Evolutionary conservation across 2,888 invertebrate genomes (phyloP).

Genomic region (Ptilodon capucinus): DNA sequence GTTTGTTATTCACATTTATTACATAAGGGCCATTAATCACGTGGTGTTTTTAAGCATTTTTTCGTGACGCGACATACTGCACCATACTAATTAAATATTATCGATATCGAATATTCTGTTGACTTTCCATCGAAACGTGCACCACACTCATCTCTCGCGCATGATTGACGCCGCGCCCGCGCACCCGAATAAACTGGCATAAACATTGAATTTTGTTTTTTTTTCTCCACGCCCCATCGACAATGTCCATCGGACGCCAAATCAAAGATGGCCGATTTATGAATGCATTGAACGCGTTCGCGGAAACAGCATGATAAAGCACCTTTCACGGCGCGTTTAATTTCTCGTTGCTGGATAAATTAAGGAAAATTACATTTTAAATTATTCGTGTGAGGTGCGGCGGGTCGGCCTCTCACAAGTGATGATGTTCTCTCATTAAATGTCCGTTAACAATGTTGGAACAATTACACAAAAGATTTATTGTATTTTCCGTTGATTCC

Average conservation of each 20-base stretch:
- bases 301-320: slow-evolving; percentile 42
- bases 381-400: slow-evolving; percentile 17
- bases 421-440: background rate
- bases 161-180: slow-evolving; percentile 60
- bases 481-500: background rate
- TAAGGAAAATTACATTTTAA: slow-evolving; percentile 34
- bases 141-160: slow-evolving; percentile 17
- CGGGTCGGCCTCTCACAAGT: background rate
- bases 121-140: background rate
- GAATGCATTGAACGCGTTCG: slow-evolving; percentile 45
- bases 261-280: slow-evolving; percentile 52
- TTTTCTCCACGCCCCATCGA: slow-evolving; percentile 39
- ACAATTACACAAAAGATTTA: background rate
- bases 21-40: too few species aligned
- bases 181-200: slow-evolving; percentile 37
- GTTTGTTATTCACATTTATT: too few species aligned
- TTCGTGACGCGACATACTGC: too few species aligned
- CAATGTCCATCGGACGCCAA: slow-evolving; percentile 24
- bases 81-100: background rate
- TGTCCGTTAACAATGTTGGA: background rate
- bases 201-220: slow-evolving; percentile 44
- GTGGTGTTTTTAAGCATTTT: too few species aligned
- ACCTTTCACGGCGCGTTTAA: slow-evolving; percentile 13
- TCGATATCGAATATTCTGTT: slow-evolving; percentile 10
- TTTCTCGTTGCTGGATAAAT: slow-evolving; percentile 23